Evolutionary conservation across 2,113 vertebrate species (phyloP).

Genomic region (Neolamprologus kungweensis): DNA sequence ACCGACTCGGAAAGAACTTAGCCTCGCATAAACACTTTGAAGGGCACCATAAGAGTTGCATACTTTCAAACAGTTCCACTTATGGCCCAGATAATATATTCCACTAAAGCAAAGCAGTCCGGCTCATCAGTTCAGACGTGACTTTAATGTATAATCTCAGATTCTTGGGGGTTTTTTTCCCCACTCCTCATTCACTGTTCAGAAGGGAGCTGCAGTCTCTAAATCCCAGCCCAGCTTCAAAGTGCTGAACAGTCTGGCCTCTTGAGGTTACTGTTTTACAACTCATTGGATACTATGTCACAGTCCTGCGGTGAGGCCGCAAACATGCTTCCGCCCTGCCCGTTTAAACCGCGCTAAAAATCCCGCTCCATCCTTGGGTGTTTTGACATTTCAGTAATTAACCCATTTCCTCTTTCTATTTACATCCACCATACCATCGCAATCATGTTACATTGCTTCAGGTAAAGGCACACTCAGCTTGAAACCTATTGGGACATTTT

Average conservation of each 20-base stretch:
- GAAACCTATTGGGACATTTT: not conserved
- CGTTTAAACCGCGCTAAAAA: slow-evolving; percentile 17
- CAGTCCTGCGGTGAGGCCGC: not conserved
- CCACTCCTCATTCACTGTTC: not conserved
- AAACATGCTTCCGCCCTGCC: not conserved
- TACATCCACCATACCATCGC: not conserved
- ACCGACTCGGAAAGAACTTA: not conserved
- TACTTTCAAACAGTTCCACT: not conserved
- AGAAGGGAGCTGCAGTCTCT: not conserved
- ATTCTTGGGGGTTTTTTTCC: not conserved
- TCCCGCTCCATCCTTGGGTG: slow-evolving; percentile 12
- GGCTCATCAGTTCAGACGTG: slow-evolving; percentile 16
- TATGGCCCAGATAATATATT: slow-evolving; percentile 8
- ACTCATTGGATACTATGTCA: slow-evolving; percentile 3
- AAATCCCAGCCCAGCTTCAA: slow-evolving; percentile 37
- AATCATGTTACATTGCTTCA: not conserved
- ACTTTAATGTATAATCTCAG: slow-evolving; percentile 26
- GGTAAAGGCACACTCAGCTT: not conserved
- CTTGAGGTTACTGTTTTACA: slow-evolving; percentile 28
- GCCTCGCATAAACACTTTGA: not conserved
- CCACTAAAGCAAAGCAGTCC: not conserved
- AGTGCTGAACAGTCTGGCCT: slow-evolving; percentile 8
- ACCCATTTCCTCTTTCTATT: slow-evolving; percentile 29
- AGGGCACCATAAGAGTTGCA: not conserved
- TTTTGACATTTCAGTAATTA: slow-evolving; percentile 45